Evolutionary conservation across 2,113 vertebrate species (phyloP).

Genomic region (Megatriorchis doriae): DNA sequence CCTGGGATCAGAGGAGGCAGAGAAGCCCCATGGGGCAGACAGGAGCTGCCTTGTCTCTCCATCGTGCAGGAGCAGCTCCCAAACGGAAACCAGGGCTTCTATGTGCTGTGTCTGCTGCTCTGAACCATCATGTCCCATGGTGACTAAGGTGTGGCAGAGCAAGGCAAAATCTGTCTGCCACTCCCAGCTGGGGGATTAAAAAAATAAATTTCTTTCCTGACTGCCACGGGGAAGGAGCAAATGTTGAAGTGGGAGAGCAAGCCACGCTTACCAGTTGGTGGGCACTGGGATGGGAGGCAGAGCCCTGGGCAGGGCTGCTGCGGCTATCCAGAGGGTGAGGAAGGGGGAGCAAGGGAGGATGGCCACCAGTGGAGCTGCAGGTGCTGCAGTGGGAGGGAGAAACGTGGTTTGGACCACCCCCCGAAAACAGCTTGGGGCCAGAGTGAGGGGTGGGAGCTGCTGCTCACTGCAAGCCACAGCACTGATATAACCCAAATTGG

Average conservation of each 20-base stretch:
- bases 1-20: background rate
- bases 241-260: background rate
- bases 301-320: background rate
- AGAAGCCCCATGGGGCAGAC: background rate
- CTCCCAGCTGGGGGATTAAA: background rate
- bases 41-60: background rate
- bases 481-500: background rate
- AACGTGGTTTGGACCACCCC: background rate
- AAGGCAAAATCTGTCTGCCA: accelerated
- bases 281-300: background rate
- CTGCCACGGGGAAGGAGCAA: accelerated
- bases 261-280: accelerated
- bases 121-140: accelerated
- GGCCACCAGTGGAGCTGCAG: background rate
- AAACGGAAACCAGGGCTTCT: background rate
- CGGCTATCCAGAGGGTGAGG: accelerated
- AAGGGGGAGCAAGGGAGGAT: background rate
- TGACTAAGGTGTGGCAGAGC: background rate
- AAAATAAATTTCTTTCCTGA: background rate
- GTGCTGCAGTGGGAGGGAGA: background rate
- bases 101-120: background rate
- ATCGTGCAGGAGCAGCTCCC: background rate
- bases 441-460: background rate
- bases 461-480: background rate
- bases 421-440: accelerated